These are phyloP conservation scores for Leptinotarsa lineolata DNA, from an alignment of 1,140 invertebrate species.

Conservation along the genomic window DNA sequence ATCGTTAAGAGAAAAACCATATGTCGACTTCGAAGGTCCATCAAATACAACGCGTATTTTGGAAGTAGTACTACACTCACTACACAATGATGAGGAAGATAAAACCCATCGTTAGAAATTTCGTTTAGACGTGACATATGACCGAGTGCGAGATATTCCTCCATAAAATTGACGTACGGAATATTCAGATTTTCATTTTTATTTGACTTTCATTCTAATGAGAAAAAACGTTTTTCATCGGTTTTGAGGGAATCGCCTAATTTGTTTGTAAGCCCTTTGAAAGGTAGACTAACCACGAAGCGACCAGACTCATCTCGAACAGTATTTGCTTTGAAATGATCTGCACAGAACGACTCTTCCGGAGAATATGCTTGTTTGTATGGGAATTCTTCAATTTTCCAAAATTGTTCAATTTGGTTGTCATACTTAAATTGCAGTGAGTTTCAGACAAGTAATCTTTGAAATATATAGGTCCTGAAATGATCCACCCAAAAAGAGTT, in stretches of 20 bases:
- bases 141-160: not conserved
- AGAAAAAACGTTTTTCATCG: not conserved
- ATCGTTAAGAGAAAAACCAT: slow-evolving; percentile 53
- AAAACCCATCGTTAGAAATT: not conserved
- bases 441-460: not conserved
- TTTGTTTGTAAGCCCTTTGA: not conserved
- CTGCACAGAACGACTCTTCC: not conserved
- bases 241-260: not conserved
- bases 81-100: not conserved
- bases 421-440: not conserved
- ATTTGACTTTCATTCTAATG: not conserved
- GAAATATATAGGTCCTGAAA: not conserved
- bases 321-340: not conserved
- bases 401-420: not conserved
- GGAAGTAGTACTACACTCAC: too few species aligned
- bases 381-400: not conserved
- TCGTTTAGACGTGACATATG: not conserved
- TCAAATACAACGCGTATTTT: not conserved
- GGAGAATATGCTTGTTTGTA: not conserved
- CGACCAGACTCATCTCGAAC: not conserved
- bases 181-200: not conserved
- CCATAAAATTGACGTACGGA: too few species aligned
- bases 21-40: slow-evolving; percentile 34
- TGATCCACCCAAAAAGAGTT: not conserved
- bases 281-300: not conserved